Conservation (phyloP, 2,113 vertebrate genomes). For the Xiphophorus maculatus region DNA sequence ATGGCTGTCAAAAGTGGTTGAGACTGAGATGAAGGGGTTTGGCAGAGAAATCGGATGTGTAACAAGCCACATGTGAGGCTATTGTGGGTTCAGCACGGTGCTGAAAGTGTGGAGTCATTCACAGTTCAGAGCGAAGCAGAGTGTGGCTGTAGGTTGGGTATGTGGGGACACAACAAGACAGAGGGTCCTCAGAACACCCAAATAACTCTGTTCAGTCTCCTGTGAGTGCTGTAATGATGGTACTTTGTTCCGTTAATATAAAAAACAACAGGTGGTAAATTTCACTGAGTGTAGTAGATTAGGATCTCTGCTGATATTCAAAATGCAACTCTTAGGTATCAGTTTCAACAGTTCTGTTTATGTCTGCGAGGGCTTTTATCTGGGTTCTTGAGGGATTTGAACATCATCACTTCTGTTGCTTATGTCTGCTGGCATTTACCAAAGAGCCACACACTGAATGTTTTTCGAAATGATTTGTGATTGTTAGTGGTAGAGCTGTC, state of each 20-base stretch:
- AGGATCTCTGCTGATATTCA: background rate
- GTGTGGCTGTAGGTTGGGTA: conserved; percentile 2
- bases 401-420: conserved; percentile 16
- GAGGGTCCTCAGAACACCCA: background rate
- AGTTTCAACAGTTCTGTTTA: background rate
- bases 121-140: conserved; percentile 13
- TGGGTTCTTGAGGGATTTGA: conserved; percentile 25
- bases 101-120: conserved; percentile 22
- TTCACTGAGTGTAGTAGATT: background rate
- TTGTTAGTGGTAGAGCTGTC: background rate
- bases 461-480: conserved; percentile 19
- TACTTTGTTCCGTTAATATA: background rate
- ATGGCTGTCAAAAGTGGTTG: conserved; percentile 40
- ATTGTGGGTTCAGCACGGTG: conserved; percentile 20
- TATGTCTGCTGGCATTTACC: background rate
- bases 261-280: background rate
- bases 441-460: background rate
- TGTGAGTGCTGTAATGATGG: background rate
- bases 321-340: background rate
- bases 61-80: conserved; percentile 10
- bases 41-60: conserved; percentile 16
- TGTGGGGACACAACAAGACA: background rate
- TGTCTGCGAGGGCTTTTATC: background rate
- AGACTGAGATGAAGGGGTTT: conserved; percentile 32
- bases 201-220: background rate